phyloP scores from a whole-genome alignment of 2,888 invertebrate genomes.

The Mythimna ferrago region DNA sequence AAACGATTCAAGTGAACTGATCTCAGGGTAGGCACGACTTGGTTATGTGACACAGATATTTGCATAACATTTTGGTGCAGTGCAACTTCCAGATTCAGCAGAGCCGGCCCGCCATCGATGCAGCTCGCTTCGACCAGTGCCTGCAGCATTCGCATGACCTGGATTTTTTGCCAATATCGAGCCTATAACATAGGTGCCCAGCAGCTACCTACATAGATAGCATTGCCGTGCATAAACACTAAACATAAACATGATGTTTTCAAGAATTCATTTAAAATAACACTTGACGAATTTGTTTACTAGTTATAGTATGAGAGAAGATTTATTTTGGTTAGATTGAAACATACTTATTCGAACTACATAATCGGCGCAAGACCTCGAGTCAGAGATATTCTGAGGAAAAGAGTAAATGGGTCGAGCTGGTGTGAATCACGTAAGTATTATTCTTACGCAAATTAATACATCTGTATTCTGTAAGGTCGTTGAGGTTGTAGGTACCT shows the following conservation, averaged over 20 bases:
- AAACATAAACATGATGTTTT: constrained; percentile 14
- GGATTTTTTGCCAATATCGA: constrained; percentile 52
- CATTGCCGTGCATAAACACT: background rate
- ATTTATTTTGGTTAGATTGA: constrained; percentile 36
- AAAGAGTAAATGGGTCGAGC: constrained; percentile 48
- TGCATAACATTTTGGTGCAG: constrained; percentile 77
- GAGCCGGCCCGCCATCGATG: constrained; percentile 67
- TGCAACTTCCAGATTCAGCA: constrained; percentile 69
- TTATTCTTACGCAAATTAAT: constrained; percentile 28
- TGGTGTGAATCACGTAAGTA: constrained; percentile 32
- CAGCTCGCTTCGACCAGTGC: constrained; percentile 53
- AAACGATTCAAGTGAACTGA: constrained; percentile 45
- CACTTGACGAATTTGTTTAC: constrained; percentile 35
- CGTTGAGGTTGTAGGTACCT: constrained; percentile 2
- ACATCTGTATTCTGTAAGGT: constrained; percentile 15
- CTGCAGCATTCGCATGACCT: constrained; percentile 66
- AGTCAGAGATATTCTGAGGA: constrained; percentile 48
- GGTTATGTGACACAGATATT: constrained; percentile 70
- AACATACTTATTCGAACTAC: constrained; percentile 19
- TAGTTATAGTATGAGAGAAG: constrained; percentile 19
- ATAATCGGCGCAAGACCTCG: constrained; percentile 29
- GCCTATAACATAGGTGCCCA: background rate
- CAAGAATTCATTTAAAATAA: constrained; percentile 12
- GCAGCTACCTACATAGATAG: background rate
- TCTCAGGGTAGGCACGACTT: constrained; percentile 46